Evolutionary conservation across 2,888 invertebrate genomes (phyloP), one percentile per base, ranked within the genome.

Genomic region (Megalurothrips usitatus): DNA sequence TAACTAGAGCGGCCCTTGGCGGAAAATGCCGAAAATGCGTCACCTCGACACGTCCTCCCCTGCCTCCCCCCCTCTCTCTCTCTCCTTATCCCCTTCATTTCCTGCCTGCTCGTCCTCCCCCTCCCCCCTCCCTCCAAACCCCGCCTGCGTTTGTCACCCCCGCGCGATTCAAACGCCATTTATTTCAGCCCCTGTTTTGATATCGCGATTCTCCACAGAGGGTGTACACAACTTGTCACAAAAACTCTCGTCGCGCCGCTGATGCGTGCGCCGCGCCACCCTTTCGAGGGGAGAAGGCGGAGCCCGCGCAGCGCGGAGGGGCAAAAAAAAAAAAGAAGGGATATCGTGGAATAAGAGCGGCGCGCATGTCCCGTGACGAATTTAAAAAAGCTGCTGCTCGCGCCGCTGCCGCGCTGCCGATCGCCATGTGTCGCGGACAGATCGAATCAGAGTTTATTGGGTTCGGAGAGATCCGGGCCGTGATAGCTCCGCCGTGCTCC

Each of bases 191-290:
- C 68, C 68, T 75, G 68, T 75, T 75, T 75, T 75, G 68, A 75
- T 75, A 75, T 75, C 68, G 68, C 68, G 68, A 75, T 75, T 75
- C 68, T 75, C 68, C 68, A 75, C 68, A 75, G 68, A 75, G 68
- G 68, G 68, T 75, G 68, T 75, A 75, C 68, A 26, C 68, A 26
- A 75, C 68, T 75, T 75, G 68, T 75, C 68, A 75, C 68, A 75
- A 75, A 75, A 75, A 75, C 58, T 58, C 58, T 17, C 58, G 58
- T 19, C 68, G 68, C 9, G 68, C 68, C 52, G 52, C 52, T 19
- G 34, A 58, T 58, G 68, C 68, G 68, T 26, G 26, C 26, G 68
- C n/a, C 23, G 23, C 68, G 68, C 26, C 68, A 26, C 23, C 26
- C 23, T 26, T 43, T 43, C 6, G 19, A 12, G 23, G 68, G 23